Evolutionary conservation across 2,797 vertebrate species (phyloP), one percentile per base, ranked within the genome.

Genomic region (Lagocephalus sceleratus): DNA sequence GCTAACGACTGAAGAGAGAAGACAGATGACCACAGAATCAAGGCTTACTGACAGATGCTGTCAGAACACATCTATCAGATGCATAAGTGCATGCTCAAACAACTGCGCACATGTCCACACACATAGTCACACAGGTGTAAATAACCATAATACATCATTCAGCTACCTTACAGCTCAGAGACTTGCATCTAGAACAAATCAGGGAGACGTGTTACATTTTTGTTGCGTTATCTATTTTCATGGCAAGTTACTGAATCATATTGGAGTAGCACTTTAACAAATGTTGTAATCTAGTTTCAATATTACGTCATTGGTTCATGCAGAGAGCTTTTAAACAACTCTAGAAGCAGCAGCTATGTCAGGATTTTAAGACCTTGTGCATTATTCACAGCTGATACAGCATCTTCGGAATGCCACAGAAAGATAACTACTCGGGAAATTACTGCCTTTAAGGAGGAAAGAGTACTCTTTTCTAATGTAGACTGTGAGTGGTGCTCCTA

Each of bases 21-120:
- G 66, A 71, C 57, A 60, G 71, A 71, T 68, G 70, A 79, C 68
- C 67, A 58, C 38, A 66, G 60, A 69, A 76, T 75, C 61, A 73
- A 79, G 64, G 71, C 64, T 63, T 66, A 78, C 68, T 73, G 72
- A 78, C 69, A 68, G 74, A 59, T 45, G 62, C 63, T 71, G 76
- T 79, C 68, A 71, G 72, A 72, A 51, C 40, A 64, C 66, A 71
- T 73, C 73, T 47, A 49, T 77, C 72, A 78, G 39, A 47, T 49
- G 57, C 54, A 57, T 35, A 35, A 35, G 14, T 12, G 10, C 41
- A 39, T 3, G 17, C 46, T 50, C 2, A 2, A 53, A 14, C 16
- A 20, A 39, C n/a, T 1, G 14, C 23, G 25, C 0, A 1, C 14
- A 42, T 40, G 42, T 21, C 29, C 17, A 19, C 39, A 52, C 39